Evolutionary conservation across 2,797 vertebrate species (phyloP), one percentile per base, ranked within the genome.

Genomic region (Rallus crepitans): DNA sequence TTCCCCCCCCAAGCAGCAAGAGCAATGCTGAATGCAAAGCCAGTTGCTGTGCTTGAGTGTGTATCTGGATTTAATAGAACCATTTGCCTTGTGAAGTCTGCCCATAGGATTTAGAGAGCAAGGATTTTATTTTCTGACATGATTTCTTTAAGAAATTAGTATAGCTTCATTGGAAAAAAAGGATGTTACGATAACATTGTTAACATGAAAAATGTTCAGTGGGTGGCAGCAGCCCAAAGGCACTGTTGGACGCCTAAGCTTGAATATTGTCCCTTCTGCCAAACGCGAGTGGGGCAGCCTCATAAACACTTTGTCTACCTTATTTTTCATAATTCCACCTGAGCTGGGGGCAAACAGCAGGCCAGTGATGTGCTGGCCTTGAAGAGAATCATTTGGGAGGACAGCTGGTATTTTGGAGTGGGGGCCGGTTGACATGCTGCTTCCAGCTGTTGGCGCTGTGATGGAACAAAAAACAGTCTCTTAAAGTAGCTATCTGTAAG

Each of bases 401-500:
- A n/a, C 40, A 68, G 57, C 57, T 78, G 56, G 24, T 33, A 11
- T 27, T 56, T 81, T 30, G 11, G 52, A 4, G 17, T 10, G 12
- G 28, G 40, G 72, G 13, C 83, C 79, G 57, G 37, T 50, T 82
- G 25, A 31, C 7, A 3, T 2, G 2, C 35, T 72, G 52, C 71
- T 83, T 71, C 47, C 42, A 84, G 65, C 68, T 79, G 23, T 10
- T 63, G n/a, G 70, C 25, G 17, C 82, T 65, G 65, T 13, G 61
- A 23, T 23, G 1, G 0, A 28, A 20, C 16, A 15, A 69, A 84
- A 42, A 59, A 59, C 45, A 57, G 23, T 12, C 25, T 39, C 9
- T 1, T 35, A 35, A 35, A 35, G 35, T 11, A 19, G 13, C 1
- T 87, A 39, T 11, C 59, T 57, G 0, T 15, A 5, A 47, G 37